Percentiles rank a stretch among this genome's conserved stretches.
phyloP scores from a whole-genome alignment of 2,113 vertebrate genomes.

The Psilopsiagon aymara region DNA sequence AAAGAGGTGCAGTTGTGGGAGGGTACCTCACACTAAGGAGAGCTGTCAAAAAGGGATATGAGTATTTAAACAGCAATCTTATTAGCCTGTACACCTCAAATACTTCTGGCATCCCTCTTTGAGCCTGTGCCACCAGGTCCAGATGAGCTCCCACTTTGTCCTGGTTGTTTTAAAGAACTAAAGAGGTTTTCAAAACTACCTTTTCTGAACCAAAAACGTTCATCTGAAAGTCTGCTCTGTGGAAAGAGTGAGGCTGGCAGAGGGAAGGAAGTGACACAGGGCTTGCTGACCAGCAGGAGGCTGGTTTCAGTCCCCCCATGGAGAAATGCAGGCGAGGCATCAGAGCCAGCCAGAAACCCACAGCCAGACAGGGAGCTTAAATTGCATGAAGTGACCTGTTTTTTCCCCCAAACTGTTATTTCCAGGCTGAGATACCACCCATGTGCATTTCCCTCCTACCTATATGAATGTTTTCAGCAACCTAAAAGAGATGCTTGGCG shows the following conservation, averaged over 20 bases:
- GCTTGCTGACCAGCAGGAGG: conserved; percentile 42
- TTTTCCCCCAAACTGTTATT: not conserved
- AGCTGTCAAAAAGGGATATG: not conserved
- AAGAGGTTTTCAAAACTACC: conserved; percentile 44
- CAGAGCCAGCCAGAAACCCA: not conserved
- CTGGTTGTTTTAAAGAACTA: not conserved
- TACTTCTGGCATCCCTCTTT: not conserved
- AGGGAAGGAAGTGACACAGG: conserved; percentile 78
- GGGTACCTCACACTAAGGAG: not conserved
- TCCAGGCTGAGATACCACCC: not conserved
- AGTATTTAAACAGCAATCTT: not conserved
- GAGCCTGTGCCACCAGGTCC: not conserved
- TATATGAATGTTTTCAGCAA: not conserved
- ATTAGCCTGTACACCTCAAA: not conserved
- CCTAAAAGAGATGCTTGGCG: not conserved
- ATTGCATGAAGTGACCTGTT: not conserved
- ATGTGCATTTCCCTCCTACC: not conserved
- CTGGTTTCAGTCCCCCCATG: conserved; percentile 41
- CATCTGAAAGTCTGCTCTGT: conserved; percentile 67
- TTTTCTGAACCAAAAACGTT: conserved; percentile 66
- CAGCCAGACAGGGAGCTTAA: not conserved
- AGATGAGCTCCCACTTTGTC: not conserved
- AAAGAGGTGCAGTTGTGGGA: not conserved
- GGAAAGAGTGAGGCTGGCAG: conserved; percentile 71
- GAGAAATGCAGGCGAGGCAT: not conserved